Conservation (phyloP, 2,888 invertebrate genomes). For the Amorpha juglandis region DNA sequence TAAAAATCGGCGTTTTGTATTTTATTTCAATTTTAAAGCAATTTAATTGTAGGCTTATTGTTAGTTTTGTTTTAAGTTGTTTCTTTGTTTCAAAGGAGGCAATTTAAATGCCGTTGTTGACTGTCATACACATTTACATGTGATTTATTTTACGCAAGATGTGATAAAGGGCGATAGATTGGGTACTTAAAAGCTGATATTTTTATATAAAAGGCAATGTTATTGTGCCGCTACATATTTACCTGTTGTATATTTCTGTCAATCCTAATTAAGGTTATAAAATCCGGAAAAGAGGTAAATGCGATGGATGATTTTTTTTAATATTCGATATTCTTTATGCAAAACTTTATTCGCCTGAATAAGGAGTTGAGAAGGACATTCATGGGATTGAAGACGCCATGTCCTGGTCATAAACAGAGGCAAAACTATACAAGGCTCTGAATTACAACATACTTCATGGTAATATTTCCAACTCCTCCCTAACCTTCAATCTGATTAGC, state of each 20-base stretch:
- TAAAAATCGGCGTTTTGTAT: conserved; percentile 23
- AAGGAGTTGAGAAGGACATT: no score
- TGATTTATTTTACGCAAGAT: conserved; percentile 29
- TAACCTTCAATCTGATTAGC: no score
- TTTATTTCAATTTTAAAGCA: conserved; percentile 14
- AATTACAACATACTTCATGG: no score
- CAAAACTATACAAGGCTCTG: no score
- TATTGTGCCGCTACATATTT: background rate
- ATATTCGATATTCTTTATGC: no score
- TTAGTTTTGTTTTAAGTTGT: conserved; percentile 30
- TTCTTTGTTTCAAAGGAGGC: conserved; percentile 27
- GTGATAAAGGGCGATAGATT: conserved; percentile 29
- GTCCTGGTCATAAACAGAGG: no score
- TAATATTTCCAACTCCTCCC: no score
- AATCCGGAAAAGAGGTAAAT: background rate
- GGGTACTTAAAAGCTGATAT: background rate
- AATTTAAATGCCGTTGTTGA: conserved; percentile 13
- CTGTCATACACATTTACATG: conserved; percentile 14
- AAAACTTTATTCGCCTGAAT: no score
- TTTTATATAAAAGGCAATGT: background rate
- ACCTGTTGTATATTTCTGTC: background rate
- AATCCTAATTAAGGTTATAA: background rate
- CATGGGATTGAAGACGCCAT: no score
- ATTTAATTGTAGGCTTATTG: conserved; percentile 24
- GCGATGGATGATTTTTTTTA: no score